Percentiles rank a stretch among this genome's conserved stretches.
Evolutionary conservation across 2,797 vertebrate species (phyloP).

Genomic region (Pseudopleuronectes americanus): DNA sequence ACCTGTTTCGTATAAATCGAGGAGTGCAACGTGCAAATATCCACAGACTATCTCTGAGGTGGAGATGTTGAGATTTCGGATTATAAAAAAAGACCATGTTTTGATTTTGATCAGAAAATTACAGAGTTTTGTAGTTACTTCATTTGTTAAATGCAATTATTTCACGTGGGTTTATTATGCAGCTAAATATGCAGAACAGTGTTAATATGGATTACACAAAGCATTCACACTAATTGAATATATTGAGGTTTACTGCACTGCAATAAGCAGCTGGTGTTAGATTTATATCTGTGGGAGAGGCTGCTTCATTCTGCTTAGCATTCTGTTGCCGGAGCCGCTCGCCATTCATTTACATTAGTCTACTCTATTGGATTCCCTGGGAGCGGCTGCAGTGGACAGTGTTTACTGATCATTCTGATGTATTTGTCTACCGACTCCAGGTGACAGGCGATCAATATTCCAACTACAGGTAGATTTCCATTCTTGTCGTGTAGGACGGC

Average conservation of each 20-base stretch:
- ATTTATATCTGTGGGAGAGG: constrained; percentile 49
- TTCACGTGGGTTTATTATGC: neutral
- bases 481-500: constrained; percentile 46
- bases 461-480: constrained; percentile 77
- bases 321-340: constrained; percentile 45
- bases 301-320: constrained; percentile 37
- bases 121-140: neutral
- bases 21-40: constrained; percentile 18
- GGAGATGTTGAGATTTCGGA: neutral
- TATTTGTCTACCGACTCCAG: constrained; percentile 67
- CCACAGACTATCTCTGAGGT: constrained; percentile 14
- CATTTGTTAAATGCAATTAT: neutral
- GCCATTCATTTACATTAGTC: constrained; percentile 70
- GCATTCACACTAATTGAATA: constrained; percentile 50
- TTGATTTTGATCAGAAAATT: neutral
- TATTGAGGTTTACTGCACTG: constrained; percentile 44
- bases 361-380: constrained; percentile 48
- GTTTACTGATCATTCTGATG: constrained; percentile 78
- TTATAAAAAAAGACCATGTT: constrained; percentile 5
- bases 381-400: constrained; percentile 45
- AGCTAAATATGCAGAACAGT: constrained; percentile 15
- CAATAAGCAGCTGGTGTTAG: constrained; percentile 34
- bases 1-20: neutral
- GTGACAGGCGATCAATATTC: constrained; percentile 76
- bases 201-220: constrained; percentile 44